phyloP scores from a whole-genome alignment of 2,113 vertebrate species.

The Noctilio leporinus region DNA sequence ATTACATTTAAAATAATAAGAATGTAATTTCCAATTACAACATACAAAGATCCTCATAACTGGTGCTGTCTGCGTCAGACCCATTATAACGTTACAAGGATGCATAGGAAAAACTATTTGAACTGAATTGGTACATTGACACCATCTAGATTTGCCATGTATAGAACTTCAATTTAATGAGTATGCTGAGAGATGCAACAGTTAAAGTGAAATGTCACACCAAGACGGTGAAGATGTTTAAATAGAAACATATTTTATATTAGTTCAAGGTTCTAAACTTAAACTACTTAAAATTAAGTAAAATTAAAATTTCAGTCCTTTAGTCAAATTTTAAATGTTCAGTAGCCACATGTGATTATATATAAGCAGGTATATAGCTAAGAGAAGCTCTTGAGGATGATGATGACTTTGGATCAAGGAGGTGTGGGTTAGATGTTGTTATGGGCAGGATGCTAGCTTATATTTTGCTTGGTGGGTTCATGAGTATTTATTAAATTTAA shows the following conservation, averaged over 20 bases:
- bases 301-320: neutral
- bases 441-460: neutral
- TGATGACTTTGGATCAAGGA: neutral
- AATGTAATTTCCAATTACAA: neutral
- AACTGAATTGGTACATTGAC: neutral
- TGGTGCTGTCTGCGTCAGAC: neutral
- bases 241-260: neutral
- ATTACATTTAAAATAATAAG: neutral
- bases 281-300: neutral
- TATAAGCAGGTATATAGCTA: neutral
- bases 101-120: neutral
- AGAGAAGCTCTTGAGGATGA: neutral
- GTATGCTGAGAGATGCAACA: neutral
- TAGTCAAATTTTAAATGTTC: neutral
- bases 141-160: neutral
- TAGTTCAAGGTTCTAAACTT: neutral
- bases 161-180: neutral
- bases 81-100: neutral
- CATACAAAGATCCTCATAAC: neutral
- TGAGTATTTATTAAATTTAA: neutral
- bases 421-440: neutral
- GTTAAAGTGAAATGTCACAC: neutral
- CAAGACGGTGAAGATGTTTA: neutral
- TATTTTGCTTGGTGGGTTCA: neutral
- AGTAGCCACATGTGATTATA: neutral